Evolutionary conservation across 2,113 vertebrate species (phyloP).

Genomic region (Bubalus kerabau): DNA sequence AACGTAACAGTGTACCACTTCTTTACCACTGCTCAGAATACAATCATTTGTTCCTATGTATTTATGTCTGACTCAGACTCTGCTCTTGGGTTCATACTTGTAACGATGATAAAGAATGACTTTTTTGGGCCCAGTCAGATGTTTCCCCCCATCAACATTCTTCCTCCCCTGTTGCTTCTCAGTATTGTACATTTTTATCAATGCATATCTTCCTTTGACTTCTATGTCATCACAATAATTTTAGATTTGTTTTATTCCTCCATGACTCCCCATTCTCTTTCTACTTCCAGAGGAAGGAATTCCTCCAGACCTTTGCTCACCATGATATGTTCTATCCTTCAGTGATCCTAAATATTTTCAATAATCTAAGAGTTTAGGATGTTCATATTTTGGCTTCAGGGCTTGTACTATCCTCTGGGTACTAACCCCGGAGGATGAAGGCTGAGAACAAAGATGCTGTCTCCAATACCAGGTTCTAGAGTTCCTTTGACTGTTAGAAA

Average conservation of each 20-base stretch:
- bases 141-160: neutral
- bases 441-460: neutral
- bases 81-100: neutral
- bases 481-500: neutral
- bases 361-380: neutral
- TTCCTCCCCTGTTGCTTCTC: neutral
- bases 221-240: neutral
- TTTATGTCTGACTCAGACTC: neutral
- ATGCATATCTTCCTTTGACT: neutral
- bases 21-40: neutral
- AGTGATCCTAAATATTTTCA: neutral
- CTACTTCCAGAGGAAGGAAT: neutral
- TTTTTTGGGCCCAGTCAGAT: neutral
- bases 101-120: neutral
- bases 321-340: neutral
- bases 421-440: neutral
- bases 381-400: neutral
- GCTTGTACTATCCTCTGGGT: neutral
- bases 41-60: neutral
- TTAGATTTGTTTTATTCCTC: neutral
- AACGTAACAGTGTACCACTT: neutral
- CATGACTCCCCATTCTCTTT: neutral
- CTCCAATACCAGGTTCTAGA: neutral
- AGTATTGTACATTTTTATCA: neutral
- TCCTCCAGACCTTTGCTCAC: neutral